A percentile compares a stretch with the other conserved stretches of the same genome.
These are phyloP conservation scores for Listronotus oregonensis DNA, from an alignment of 1,140 invertebrate species.

Conservation along the genomic window DNA sequence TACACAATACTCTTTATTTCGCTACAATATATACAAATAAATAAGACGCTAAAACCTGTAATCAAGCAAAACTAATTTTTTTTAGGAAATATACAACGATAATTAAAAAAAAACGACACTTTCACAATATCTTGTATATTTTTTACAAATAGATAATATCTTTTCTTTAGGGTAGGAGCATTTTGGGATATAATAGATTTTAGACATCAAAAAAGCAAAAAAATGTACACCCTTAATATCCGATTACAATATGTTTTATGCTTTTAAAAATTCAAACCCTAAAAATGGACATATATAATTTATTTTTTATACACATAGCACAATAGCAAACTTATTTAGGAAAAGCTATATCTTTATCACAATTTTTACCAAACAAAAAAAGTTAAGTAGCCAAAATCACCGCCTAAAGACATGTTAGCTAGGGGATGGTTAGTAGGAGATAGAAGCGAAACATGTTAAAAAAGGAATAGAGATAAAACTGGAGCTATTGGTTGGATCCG, in stretches of 20 bases:
- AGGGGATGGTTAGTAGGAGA: slow-evolving; percentile 19
- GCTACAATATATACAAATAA: slow-evolving; percentile 44
- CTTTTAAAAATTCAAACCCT: background rate
- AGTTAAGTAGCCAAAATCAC: slow-evolving; percentile 7
- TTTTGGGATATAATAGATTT: background rate
- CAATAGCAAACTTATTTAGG: slow-evolving; percentile 10
- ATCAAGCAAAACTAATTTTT: slow-evolving; percentile 8
- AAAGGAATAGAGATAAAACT: background rate
- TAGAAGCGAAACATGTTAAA: slow-evolving; percentile 3
- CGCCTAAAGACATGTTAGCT: slow-evolving; percentile 1
- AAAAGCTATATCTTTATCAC: slow-evolving; percentile 15
- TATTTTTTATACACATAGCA: slow-evolving; percentile 9
- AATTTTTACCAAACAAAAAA: slow-evolving; percentile 3
- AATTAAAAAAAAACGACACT: slow-evolving; percentile 31
- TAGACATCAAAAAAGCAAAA: slow-evolving; percentile 13
- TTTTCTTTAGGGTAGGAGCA: background rate
- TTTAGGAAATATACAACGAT: slow-evolving; percentile 34
- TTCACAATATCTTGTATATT: slow-evolving; percentile 36
- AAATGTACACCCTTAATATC: too few relatives aligned
- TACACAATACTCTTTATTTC: slow-evolving; percentile 31
- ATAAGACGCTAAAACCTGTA: slow-evolving; percentile 22
- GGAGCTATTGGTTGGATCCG: slow-evolving; percentile 27
- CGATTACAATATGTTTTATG: slow-evolving; percentile 1
- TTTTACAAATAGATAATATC: slow-evolving; percentile 25
- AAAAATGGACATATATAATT: slow-evolving; percentile 20